These are phyloP conservation scores for Brevipalpus yothersi DNA, from an alignment of 1,140 invertebrate genomes.

Conservation along the genomic window DNA sequence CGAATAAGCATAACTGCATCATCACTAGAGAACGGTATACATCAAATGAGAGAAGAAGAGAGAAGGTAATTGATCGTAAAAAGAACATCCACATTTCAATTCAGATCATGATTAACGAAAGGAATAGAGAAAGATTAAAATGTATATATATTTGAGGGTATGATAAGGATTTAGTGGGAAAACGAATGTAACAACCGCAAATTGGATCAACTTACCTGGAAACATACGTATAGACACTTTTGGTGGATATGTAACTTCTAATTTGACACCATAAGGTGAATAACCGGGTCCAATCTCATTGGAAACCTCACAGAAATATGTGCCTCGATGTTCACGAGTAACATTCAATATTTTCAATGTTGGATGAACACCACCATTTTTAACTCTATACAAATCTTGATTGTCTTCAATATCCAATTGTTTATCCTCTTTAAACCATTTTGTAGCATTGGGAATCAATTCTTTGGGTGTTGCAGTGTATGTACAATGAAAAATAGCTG, in stretches of 20 bases:
- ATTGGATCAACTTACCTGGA: not conserved
- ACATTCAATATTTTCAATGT: slow-evolving; percentile 44
- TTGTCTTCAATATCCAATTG: slow-evolving; percentile 6
- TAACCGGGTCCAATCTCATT: slow-evolving; percentile 44
- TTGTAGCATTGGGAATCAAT: slow-evolving; percentile 9
- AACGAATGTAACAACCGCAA: not conserved
- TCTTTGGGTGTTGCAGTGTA: slow-evolving; percentile 14
- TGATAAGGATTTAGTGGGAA: too few species aligned
- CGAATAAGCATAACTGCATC: too few species aligned
- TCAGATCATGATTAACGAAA: too few species aligned
- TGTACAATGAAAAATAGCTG: slow-evolving; percentile 13
- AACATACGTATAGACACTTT: slow-evolving; percentile 42
- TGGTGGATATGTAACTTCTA: slow-evolving; percentile 27
- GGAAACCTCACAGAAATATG: slow-evolving; percentile 46
- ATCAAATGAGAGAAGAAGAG: too few species aligned
- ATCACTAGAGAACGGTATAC: too few species aligned
- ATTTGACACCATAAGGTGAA: slow-evolving; percentile 8
- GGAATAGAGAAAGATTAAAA: too few species aligned
- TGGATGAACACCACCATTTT: slow-evolving; percentile 3
- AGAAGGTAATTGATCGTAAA: too few species aligned
- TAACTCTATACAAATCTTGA: slow-evolving; percentile 2
- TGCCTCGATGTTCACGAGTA: slow-evolving; percentile 44
- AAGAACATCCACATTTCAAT: too few species aligned
- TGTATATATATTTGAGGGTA: too few species aligned
- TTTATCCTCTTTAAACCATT: slow-evolving; percentile 13